Conservation (phyloP, 2,113 vertebrate species). For the Nerophis ophidion region DNA sequence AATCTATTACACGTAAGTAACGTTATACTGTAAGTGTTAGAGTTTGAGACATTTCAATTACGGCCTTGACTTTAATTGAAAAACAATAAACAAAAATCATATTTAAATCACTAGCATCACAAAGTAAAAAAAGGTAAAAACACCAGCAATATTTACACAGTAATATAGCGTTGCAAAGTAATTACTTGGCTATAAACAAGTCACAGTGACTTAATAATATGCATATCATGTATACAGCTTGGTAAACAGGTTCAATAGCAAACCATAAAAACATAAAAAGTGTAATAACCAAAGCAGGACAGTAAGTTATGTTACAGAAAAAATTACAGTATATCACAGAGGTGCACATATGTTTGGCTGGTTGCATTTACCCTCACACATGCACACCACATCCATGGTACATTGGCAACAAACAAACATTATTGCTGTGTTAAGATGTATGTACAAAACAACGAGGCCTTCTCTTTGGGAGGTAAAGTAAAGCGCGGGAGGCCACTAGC, state of each 20-base stretch:
- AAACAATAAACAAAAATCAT: conserved; percentile 21
- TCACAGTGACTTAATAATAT: conserved; percentile 49
- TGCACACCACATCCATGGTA: conserved; percentile 56
- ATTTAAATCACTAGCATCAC: conserved; percentile 15
- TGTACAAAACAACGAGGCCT: conserved; percentile 60
- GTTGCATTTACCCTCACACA: conserved; percentile 37
- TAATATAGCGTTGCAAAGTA: conserved; percentile 24
- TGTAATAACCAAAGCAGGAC: conserved; percentile 10
- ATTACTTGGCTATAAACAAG: conserved; percentile 30
- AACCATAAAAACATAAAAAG: conserved; percentile 33
- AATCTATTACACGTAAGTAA: not conserved
- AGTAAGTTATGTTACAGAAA: conserved; percentile 12
- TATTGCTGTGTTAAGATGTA: conserved; percentile 70
- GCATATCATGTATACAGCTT: conserved; percentile 41
- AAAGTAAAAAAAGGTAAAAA: conserved; percentile 29
- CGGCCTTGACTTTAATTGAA: conserved; percentile 12
- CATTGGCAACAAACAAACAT: conserved; percentile 39
- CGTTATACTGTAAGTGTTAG: not conserved
- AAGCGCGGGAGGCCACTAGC: conserved; percentile 68
- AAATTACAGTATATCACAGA: conserved; percentile 5
- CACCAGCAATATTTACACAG: conserved; percentile 26
- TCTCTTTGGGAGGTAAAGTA: conserved; percentile 52
- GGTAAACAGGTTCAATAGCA: conserved; percentile 31
- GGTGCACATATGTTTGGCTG: conserved; percentile 25
- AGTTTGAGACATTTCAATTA: not conserved